Evolutionary conservation across 2,113 vertebrate species (phyloP), one percentile per base, ranked within the genome.

Genomic region (Leptosomus discolor): DNA sequence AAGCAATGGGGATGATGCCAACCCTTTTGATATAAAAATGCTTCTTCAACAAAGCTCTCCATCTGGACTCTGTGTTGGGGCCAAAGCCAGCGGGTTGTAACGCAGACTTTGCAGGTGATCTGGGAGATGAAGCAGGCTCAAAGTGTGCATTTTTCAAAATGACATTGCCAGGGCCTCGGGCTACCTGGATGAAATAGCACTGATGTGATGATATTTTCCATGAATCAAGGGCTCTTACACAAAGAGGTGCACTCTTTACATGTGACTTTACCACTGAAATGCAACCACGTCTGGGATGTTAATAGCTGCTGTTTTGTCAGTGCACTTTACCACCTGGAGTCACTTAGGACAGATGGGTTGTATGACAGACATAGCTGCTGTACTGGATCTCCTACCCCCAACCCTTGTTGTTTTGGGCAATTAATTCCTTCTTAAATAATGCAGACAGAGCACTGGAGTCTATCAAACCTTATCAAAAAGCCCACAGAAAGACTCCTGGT

Each of bases 51-150:
- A 93, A 94, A 84, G 74, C 92, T 88, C 85, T 92, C 96, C 97
- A 97, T 96, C 96, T 98, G 97, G 70, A 91, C 91, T 78, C 89
- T 79, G 85, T 34, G 79, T 11, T 77, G 61, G 56, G 91, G 94
- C 91, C 95, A 97, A 83, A 76, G 83, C 67, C 92, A 90, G 91
- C 2, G 10, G 87, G 92, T 41, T 73, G 70, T 58, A 86, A 85
- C 0, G 2, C 60, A 36, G 18, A 65, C 67, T 94, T 64, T 75
- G 79, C 94, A 97, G 96, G 85, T 96, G 79, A 91, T 87, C 68
- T 57, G 79, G 70, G 73, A 95, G 61, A 87, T 15, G 22, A 78
- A 89, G 91, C 67, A 89, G 79, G 86, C 80, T 65, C 67, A 10
- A 60, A 93, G 73, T 14, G 34, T 69, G 83, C 85, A 78, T 85